These are phyloP conservation scores for Drosophila pseudoananassae DNA, from an alignment of 1,140 invertebrate species.

Conservation along the genomic window DNA sequence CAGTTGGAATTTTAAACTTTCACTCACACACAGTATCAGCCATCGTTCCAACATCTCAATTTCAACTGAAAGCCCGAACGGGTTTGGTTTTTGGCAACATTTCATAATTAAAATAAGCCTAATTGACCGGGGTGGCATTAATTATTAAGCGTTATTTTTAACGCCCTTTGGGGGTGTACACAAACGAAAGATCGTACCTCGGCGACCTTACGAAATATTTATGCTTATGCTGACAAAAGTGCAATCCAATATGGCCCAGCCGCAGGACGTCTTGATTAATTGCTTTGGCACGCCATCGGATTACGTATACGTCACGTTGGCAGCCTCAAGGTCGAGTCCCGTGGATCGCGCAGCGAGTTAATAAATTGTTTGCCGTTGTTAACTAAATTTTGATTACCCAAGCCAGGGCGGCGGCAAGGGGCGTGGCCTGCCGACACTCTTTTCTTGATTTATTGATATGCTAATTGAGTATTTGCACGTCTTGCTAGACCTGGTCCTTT, in stretches of 20 bases:
- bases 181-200: slow-evolving; percentile 13
- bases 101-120: slow-evolving; percentile 49
- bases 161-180: slow-evolving; percentile 7
- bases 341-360: slow-evolving; percentile 46
- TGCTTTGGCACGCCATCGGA: slow-evolving; percentile 66
- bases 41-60: slow-evolving; percentile 11
- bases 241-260: slow-evolving; percentile 27
- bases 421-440: slow-evolving; percentile 36
- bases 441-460: slow-evolving; percentile 81
- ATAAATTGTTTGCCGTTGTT: slow-evolving; percentile 78
- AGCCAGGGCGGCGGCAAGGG: slow-evolving; percentile 4
- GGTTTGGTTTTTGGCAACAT: slow-evolving; percentile 6
- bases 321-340: slow-evolving; percentile 49
- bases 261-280: slow-evolving; percentile 71
- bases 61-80: slow-evolving; percentile 8
- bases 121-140: slow-evolving; percentile 37
- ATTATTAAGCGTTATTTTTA: slow-evolving; percentile 49
- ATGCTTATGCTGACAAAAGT: slow-evolving; percentile 30
- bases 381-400: slow-evolving; percentile 77
- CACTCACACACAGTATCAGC: slow-evolving; percentile 11
- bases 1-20: background rate
- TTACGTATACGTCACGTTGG: slow-evolving; percentile 63
- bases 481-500: slow-evolving; percentile 26
- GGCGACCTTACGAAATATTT: slow-evolving; percentile 1
- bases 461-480: slow-evolving; percentile 81